Evolutionary conservation across 2,113 vertebrate species (phyloP).

Genomic region (Himantopus leucocephalus): DNA sequence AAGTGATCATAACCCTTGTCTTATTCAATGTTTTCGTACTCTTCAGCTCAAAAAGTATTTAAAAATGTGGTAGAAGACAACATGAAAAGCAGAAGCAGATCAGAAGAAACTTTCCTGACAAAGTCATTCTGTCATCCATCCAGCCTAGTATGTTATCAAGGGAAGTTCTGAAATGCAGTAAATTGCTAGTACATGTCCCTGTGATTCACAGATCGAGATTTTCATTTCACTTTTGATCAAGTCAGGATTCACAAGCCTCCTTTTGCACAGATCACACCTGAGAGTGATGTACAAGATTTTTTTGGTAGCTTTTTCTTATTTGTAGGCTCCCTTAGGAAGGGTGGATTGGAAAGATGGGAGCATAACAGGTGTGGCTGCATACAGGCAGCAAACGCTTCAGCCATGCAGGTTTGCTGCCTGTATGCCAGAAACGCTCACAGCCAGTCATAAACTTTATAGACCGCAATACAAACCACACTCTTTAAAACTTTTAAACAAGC

Average conservation of each 20-base stretch:
- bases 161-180: not conserved
- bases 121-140: not conserved
- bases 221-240: not conserved
- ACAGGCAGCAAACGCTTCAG: not conserved
- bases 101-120: not conserved
- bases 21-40: not conserved
- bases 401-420: not conserved
- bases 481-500: not conserved
- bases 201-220: not conserved
- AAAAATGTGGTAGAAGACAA: not conserved
- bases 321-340: not conserved
- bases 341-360: not conserved
- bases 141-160: not conserved
- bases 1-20: not conserved
- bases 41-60: not conserved
- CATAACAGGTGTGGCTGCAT: not conserved
- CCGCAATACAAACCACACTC: not conserved
- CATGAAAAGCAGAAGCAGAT: not conserved
- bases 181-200: not conserved
- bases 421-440: not conserved
- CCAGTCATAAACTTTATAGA: not conserved
- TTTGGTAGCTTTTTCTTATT: not conserved
- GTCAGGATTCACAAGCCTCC: not conserved
- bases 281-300: not conserved
- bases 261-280: not conserved